Percentiles rank a stretch among this genome's conserved stretches.
phyloP scores from a whole-genome alignment of 2,797 vertebrate genomes.

The Enoplosus armatus region DNA sequence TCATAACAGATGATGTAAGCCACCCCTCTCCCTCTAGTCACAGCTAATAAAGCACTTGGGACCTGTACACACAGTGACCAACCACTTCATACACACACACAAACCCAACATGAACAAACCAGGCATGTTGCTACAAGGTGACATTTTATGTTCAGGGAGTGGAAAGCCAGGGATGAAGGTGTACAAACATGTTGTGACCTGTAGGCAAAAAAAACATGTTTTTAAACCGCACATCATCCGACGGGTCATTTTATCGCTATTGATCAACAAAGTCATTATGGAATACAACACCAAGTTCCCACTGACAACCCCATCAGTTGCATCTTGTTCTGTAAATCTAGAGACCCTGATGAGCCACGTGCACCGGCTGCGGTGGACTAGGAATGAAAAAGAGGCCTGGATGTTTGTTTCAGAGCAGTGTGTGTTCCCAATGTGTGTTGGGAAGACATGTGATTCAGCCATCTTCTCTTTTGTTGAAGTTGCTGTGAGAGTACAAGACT shows the following conservation, averaged over 20 bases:
- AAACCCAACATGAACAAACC: constrained; percentile 31
- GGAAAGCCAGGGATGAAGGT: constrained; percentile 24
- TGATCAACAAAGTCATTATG: not conserved
- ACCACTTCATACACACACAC: constrained; percentile 35
- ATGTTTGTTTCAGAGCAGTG: constrained; percentile 8
- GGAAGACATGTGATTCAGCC: constrained; percentile 47
- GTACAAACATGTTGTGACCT: constrained; percentile 41
- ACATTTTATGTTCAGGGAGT: constrained; percentile 42
- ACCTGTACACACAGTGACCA: constrained; percentile 37
- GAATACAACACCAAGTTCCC: not conserved
- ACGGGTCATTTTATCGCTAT: not conserved
- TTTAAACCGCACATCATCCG: not conserved
- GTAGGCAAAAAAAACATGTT: constrained; percentile 14
- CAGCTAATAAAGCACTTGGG: constrained; percentile 68
- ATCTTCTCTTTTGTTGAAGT: constrained; percentile 46
- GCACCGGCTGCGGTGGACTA: not conserved
- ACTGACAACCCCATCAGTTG: not conserved
- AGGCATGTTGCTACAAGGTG: constrained; percentile 38
- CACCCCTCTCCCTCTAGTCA: constrained; percentile 47
- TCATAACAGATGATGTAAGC: constrained; percentile 72
- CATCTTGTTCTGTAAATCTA: not conserved
- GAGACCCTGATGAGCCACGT: not conserved
- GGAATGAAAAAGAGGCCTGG: not conserved
- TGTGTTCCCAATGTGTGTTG: constrained; percentile 5
- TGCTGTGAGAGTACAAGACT: constrained; percentile 1